Conservation (phyloP, 2,888 invertebrate genomes). For the Eledona agricola region DNA sequence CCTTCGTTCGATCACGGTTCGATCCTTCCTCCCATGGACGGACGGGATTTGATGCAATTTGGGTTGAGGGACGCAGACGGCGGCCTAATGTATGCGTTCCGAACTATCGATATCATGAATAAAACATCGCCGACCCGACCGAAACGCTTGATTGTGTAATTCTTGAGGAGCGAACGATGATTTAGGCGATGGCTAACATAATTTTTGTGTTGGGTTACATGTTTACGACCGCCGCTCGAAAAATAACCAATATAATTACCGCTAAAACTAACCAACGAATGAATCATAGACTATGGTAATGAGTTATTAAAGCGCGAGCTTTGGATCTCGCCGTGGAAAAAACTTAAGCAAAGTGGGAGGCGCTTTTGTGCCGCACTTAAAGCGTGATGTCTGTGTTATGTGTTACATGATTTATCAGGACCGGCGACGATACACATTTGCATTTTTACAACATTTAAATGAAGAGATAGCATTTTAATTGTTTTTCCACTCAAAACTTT, state of each 20-base stretch:
- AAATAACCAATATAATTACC: slow-evolving; percentile 41
- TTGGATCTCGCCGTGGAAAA: slow-evolving; percentile 34
- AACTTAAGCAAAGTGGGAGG: slow-evolving; percentile 38
- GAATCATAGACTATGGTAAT: slow-evolving; percentile 45
- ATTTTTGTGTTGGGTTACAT: slow-evolving; percentile 39
- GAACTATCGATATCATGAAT: slow-evolving; percentile 36
- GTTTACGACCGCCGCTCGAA: slow-evolving; percentile 35
- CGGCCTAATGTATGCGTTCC: slow-evolving; percentile 23
- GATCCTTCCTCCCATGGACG: too few species aligned
- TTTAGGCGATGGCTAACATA: slow-evolving; percentile 39
- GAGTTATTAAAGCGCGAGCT: slow-evolving; percentile 36
- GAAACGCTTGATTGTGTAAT: slow-evolving; percentile 41
- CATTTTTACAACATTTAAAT: slow-evolving; percentile 38
- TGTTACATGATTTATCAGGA: slow-evolving; percentile 40
- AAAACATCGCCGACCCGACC: slow-evolving; percentile 28
- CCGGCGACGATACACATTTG: slow-evolving; percentile 35
- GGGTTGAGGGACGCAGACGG: slow-evolving; percentile 8
- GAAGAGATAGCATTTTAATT: slow-evolving; percentile 27
- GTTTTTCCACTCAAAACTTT: slow-evolving; percentile 7
- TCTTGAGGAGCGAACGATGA: slow-evolving; percentile 34
- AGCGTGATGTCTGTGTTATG: slow-evolving; percentile 43
- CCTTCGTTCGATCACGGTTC: slow-evolving; percentile 6
- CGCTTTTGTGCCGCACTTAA: slow-evolving; percentile 35
- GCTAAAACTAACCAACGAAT: slow-evolving; percentile 38
- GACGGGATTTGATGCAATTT: slow-evolving; percentile 29